Percentiles rank a stretch among this genome's conserved stretches.
These are phyloP conservation scores for Limenitis arthemis DNA, from an alignment of 2,888 invertebrate species.

Conservation along the genomic window DNA sequence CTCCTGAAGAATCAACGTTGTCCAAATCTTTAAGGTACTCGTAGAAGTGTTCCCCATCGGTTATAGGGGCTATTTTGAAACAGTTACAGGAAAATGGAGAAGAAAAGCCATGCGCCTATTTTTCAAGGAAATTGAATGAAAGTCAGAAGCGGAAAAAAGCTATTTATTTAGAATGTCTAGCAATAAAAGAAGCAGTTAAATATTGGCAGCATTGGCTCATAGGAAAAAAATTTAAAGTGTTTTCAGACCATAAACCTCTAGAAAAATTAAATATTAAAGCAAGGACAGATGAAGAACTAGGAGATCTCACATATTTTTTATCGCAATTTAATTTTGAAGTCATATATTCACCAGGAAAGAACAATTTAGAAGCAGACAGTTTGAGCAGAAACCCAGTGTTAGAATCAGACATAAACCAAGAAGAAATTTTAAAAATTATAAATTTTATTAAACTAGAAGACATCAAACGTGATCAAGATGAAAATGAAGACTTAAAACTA, in stretches of 20 bases:
- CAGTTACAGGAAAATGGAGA: background rate
- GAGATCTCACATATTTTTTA: constrained; percentile 18
- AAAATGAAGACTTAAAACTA: constrained; percentile 5
- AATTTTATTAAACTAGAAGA: constrained; percentile 21
- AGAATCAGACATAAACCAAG: constrained; percentile 15
- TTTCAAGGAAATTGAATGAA: background rate
- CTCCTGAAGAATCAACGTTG: too few species aligned
- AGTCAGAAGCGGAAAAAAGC: background rate
- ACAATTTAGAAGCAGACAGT: constrained; percentile 24
- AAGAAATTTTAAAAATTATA: constrained; percentile 20
- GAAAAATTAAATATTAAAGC: constrained; percentile 21
- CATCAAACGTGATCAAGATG: constrained; percentile 10
- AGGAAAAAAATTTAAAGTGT: constrained; percentile 20
- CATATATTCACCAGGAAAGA: constrained; percentile 21
- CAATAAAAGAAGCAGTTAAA: constrained; percentile 23
- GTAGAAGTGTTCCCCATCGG: too few species aligned
- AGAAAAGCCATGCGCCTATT: background rate
- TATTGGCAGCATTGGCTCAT: constrained; percentile 26
- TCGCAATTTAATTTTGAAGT: constrained; percentile 23
- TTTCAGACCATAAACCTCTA: constrained; percentile 18
- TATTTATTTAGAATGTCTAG: constrained; percentile 16
- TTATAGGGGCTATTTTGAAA: constrained; percentile 18
- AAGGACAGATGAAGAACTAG: constrained; percentile 22
- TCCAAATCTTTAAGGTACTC: too few species aligned
- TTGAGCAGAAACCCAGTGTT: constrained; percentile 25